A percentile compares a stretch with the other conserved stretches of the same genome.
These are phyloP conservation scores for Drosophila sturtevanti DNA, from an alignment of 1,140 invertebrate genomes.

Conservation along the genomic window DNA sequence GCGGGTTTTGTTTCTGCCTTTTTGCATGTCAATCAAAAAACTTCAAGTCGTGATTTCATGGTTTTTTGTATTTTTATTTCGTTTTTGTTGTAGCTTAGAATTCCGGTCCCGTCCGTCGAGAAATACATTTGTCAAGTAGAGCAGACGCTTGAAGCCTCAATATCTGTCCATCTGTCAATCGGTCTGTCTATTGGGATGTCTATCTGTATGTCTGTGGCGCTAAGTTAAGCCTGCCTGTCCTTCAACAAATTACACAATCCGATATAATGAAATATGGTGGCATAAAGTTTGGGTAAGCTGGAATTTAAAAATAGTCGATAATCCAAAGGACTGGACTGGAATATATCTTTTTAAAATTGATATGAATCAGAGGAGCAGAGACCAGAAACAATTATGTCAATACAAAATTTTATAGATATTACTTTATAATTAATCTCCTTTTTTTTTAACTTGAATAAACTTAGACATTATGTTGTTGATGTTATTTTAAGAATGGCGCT, in stretches of 20 bases:
- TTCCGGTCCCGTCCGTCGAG: slow-evolving; percentile 34
- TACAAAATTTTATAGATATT: no score
- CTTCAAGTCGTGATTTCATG: slow-evolving; percentile 78
- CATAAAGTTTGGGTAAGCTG: neutral
- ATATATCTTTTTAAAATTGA: no score
- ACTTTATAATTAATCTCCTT: neutral
- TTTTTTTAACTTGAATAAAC: slow-evolving; percentile 20
- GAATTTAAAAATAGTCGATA: neutral
- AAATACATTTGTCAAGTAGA: slow-evolving; percentile 75
- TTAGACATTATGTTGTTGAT: slow-evolving; percentile 43
- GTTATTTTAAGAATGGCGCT: slow-evolving; percentile 56
- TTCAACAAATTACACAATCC: slow-evolving; percentile 36
- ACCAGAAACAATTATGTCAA: no score
- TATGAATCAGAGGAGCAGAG: no score
- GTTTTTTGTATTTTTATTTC: slow-evolving; percentile 50
- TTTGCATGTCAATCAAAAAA: slow-evolving; percentile 76
- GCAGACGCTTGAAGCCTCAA: slow-evolving; percentile 42
- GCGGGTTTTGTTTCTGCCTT: slow-evolving; percentile 42
- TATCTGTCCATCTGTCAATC: slow-evolving; percentile 40
- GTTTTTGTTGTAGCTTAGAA: slow-evolving; percentile 25
- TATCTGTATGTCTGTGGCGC: slow-evolving; percentile 22
- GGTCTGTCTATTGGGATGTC: slow-evolving; percentile 35
- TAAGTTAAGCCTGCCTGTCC: slow-evolving; percentile 51
- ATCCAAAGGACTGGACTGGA: neutral
- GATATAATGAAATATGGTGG: neutral